phyloP scores from a whole-genome alignment of 2,113 vertebrate species.

The Phycodurus eques region DNA sequence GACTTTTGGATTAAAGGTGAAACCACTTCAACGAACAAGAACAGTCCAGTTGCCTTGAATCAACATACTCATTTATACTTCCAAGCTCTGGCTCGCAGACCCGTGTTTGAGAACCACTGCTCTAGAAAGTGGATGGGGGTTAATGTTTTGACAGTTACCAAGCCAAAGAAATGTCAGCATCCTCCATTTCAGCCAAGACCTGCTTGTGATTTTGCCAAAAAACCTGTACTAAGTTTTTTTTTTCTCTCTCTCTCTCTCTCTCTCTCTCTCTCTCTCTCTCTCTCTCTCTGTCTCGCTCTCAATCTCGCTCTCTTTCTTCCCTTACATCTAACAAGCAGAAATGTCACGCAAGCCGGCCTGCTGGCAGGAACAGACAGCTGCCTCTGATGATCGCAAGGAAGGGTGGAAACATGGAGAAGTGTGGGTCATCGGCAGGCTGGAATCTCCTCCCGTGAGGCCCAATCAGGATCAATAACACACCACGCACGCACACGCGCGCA shows the following conservation, averaged over 20 bases:
- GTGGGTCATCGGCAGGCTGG: constrained; percentile 69
- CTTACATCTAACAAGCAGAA: constrained; percentile 64
- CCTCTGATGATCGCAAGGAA: constrained; percentile 65
- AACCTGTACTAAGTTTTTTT: constrained; percentile 48
- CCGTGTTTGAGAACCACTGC: neutral
- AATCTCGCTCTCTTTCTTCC: neutral
- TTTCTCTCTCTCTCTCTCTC: constrained; percentile 2
- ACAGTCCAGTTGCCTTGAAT: no score
- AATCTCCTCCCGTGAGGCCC: constrained; percentile 73
- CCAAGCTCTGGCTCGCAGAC: neutral
- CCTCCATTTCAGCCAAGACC: constrained; percentile 54
- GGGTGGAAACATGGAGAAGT: constrained; percentile 64
- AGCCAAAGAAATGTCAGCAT: constrained; percentile 64
- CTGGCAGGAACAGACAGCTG: constrained; percentile 44
- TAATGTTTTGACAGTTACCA: constrained; percentile 69
- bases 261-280: neutral
- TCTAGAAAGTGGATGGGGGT: constrained; percentile 34
- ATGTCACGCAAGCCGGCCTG: constrained; percentile 44
- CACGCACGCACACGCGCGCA: constrained; percentile 45
- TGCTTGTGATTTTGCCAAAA: constrained; percentile 67
- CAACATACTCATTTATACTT: no score
- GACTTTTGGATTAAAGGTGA: no score
- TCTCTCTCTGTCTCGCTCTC: neutral
- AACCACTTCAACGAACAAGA: no score
- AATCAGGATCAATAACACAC: constrained; percentile 74